These are phyloP conservation scores for Seriola rivoliana DNA, from an alignment of 2,113 vertebrate species.

Conservation along the genomic window DNA sequence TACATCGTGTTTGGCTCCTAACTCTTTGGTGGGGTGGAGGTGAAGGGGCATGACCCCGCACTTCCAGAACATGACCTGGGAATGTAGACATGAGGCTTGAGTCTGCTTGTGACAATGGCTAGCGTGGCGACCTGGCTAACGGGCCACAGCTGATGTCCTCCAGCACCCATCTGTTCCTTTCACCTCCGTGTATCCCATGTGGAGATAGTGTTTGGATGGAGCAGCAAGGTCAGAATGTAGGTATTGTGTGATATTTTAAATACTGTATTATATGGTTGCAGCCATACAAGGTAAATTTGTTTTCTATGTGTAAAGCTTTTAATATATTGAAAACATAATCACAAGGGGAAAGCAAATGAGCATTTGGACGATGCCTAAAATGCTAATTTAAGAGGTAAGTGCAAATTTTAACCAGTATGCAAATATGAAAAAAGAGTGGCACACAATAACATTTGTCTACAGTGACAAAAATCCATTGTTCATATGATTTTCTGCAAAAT, in stretches of 20 bases:
- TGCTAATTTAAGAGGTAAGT: constrained; percentile 5
- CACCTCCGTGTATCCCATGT: constrained; percentile 44
- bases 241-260: constrained; percentile 14
- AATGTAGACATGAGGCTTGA: constrained; percentile 66
- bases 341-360: background rate
- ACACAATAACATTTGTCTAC: constrained; percentile 16
- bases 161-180: constrained; percentile 71
- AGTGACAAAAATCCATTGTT: constrained; percentile 27
- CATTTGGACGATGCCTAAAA: constrained; percentile 15
- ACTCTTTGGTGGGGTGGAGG: constrained; percentile 57
- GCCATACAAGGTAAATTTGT: background rate
- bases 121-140: constrained; percentile 70
- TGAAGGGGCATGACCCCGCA: constrained; percentile 75
- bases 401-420: background rate
- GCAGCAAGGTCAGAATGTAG: constrained; percentile 18
- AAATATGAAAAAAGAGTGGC: background rate
- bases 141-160: constrained; percentile 73
- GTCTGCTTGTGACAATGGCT: constrained; percentile 69
- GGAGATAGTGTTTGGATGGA: constrained; percentile 36
- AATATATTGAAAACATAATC: background rate
- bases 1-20: constrained; percentile 77
- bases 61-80: constrained; percentile 80
- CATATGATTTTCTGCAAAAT: constrained; percentile 46
- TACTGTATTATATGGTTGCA: background rate
- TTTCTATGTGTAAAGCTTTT: background rate